phyloP scores from a whole-genome alignment of 2,888 invertebrate genomes.

The Machimus atricapillus region DNA sequence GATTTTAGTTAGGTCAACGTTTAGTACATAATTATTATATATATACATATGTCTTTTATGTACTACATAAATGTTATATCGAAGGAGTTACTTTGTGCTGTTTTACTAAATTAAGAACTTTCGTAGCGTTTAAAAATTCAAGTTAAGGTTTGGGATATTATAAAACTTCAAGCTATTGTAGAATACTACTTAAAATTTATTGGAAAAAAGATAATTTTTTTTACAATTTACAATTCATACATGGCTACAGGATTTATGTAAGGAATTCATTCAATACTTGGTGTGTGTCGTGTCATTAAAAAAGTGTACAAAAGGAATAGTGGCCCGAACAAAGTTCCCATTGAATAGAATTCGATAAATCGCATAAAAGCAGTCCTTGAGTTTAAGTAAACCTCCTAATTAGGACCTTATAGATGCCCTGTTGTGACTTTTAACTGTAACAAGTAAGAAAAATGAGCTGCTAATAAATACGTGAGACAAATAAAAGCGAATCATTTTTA shows the following conservation, averaged over 20 bases:
- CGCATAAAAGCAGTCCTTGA: neutral
- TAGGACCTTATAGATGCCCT: neutral
- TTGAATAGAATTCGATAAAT: neutral
- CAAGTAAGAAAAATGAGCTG: neutral
- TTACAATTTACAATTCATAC: conserved; percentile 10
- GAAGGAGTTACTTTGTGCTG: no score
- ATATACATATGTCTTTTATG: no score
- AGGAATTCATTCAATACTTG: neutral
- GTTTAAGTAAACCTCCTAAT: neutral
- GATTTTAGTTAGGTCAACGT: no score
- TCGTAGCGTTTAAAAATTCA: no score
- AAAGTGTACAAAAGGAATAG: neutral
- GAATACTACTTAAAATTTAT: neutral
- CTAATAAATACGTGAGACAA: neutral
- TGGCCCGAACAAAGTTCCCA: neutral
- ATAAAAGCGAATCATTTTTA: neutral
- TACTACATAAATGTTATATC: no score
- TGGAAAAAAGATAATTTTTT: neutral
- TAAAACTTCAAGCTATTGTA: neutral
- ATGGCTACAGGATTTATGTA: neutral
- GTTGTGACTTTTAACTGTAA: neutral
- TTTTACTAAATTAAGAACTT: no score
- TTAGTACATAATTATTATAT: no score
- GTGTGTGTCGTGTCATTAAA: neutral
- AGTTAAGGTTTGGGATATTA: neutral